phyloP scores from a whole-genome alignment of 1,140 invertebrate species.

The Dendroctonus ponderosae region DNA sequence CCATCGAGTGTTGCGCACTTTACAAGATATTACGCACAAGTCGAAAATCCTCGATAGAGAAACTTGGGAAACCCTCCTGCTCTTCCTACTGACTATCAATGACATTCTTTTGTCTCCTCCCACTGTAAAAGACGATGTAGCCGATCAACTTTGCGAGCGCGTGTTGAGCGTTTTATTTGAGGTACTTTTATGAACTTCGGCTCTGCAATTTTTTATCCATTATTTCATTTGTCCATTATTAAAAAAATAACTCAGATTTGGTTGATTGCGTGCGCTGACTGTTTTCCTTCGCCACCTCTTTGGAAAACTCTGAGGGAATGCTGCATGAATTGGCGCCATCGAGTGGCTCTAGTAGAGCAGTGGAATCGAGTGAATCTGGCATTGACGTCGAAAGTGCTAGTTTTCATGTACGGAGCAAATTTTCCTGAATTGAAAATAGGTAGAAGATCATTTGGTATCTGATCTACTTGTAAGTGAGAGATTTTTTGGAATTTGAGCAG shows the following conservation, averaged over 20 bases:
- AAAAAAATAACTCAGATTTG: conserved; percentile 62
- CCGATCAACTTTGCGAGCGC: conserved; percentile 91
- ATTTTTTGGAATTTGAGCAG: conserved; percentile 53
- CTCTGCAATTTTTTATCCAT: conserved; percentile 1
- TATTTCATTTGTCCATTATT: no score
- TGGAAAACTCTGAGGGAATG: conserved; percentile 95
- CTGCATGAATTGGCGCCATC: conserved; percentile 89
- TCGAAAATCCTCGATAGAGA: conserved; percentile 76
- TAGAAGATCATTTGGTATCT: conserved; percentile 51
- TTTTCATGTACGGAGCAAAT: conserved; percentile 84
- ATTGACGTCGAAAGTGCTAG: conserved; percentile 78
- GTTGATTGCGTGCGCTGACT: conserved; percentile 87
- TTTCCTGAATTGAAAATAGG: conserved; percentile 85
- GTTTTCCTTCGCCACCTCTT: conserved; percentile 87
- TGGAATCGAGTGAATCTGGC: conserved; percentile 93
- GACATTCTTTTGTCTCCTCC: conserved; percentile 89
- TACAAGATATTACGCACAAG: conserved; percentile 83
- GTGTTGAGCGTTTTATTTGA: conserved; percentile 92
- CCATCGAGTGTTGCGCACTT: conserved; percentile 86
- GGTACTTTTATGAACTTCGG: conserved; percentile 46
- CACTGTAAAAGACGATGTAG: conserved; percentile 88
- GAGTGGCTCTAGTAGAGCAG: conserved; percentile 86
- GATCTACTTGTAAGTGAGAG: conserved; percentile 3
- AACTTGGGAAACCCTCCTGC: conserved; percentile 87
- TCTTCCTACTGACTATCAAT: conserved; percentile 91